Conservation (phyloP, 2,797 vertebrate genomes). For the Phrynocephalus vlangalii region DNA sequence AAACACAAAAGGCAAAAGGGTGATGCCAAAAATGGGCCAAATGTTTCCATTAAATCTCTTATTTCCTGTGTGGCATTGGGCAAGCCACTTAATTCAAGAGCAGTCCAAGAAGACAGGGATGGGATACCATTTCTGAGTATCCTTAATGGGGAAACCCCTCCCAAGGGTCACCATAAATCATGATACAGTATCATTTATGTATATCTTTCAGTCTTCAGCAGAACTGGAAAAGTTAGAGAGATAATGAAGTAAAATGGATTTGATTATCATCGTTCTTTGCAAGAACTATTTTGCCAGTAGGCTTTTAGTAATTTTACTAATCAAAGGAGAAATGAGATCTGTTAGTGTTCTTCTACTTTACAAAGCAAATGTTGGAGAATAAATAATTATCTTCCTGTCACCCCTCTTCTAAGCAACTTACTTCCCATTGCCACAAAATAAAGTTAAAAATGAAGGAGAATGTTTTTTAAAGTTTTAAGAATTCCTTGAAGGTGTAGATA, state of each 20-base stretch:
- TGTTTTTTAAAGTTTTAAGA: constrained; percentile 40
- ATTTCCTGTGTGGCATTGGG: no score
- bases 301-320: not conserved
- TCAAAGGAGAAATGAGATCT: constrained; percentile 11
- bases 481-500: constrained; percentile 43
- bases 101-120: no score
- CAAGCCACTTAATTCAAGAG: no score
- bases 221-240: no score
- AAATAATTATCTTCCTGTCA: constrained; percentile 13
- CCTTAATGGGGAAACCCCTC: no score
- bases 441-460: not conserved
- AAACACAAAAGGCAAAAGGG: no score
- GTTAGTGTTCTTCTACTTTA: not conserved
- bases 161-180: no score
- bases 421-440: not conserved
- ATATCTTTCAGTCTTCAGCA: no score
- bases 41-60: no score
- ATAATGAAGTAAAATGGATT: not conserved
- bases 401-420: not conserved
- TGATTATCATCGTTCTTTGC: not conserved
- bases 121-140: no score
- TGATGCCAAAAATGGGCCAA: no score
- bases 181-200: no score
- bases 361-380: constrained; percentile 26
- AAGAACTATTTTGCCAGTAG: not conserved